These are phyloP conservation scores for Pterophyllum scalare DNA, from an alignment of 2,113 vertebrate genomes.

Conservation along the genomic window DNA sequence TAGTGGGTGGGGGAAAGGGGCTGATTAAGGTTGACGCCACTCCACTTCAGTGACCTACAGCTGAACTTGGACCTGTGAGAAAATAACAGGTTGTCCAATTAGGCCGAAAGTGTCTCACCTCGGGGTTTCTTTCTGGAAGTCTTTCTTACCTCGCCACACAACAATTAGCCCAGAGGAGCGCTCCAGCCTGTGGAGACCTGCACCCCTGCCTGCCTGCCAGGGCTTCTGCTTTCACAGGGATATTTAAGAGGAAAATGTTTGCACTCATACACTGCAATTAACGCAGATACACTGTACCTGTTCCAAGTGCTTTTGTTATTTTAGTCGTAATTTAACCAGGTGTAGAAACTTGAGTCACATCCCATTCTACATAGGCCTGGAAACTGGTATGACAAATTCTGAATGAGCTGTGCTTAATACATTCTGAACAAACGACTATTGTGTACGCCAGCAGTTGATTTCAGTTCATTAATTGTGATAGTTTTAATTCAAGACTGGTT, in stretches of 20 bases:
- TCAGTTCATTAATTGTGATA: neutral
- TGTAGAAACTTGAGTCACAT: constrained; percentile 23
- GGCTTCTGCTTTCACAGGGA: constrained; percentile 45
- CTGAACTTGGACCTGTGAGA: constrained; percentile 78
- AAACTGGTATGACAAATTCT: neutral
- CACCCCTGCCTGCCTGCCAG: constrained; percentile 35
- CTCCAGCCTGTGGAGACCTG: constrained; percentile 70
- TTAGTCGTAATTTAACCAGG: constrained; percentile 25
- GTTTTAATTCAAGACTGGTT: neutral
- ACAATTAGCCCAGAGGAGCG: constrained; percentile 73
- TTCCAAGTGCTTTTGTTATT: constrained; percentile 19
- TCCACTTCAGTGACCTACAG: constrained; percentile 65
- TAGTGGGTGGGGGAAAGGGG: constrained; percentile 19
- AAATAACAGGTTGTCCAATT: constrained; percentile 78
- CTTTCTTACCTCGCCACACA: constrained; percentile 70
- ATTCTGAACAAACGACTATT: constrained; percentile 11
- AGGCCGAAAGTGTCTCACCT: constrained; percentile 65
- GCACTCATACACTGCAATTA: constrained; percentile 50
- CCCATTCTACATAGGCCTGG: constrained; percentile 7
- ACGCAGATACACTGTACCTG: neutral
- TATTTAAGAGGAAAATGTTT: constrained; percentile 51
- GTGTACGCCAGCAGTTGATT: neutral
- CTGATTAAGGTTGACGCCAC: constrained; percentile 43
- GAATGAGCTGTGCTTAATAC: neutral
- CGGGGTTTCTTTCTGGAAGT: constrained; percentile 68